Base-by-base conservation (phyloP, 2,113 vertebrate genomes). In the Callithrix jacchus region DNA sequence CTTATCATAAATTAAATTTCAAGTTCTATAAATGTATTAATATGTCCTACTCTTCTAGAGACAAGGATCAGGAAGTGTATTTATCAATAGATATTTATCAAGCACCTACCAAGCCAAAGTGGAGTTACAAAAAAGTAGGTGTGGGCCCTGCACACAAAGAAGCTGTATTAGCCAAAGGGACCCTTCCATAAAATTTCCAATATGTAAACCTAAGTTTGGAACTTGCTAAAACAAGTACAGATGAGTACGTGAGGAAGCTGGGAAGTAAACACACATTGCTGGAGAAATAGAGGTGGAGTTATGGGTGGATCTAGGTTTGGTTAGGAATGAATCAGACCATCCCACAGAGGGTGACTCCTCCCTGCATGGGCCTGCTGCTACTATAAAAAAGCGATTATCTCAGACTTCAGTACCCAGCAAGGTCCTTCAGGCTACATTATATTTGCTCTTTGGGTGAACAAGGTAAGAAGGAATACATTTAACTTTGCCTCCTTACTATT, bases 321-420 rank as follows among this genome's bases (percentile, higher is more conserved):
- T 85, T 94, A 96, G 73, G 85, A 96, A 96, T 98, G 97, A 98
- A 97, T 98, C 97, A 98, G 93, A 93, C 42, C 95, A 97, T 85
- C 96, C 97, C 93, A 97, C 97, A 97, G 89, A 97, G 8, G 6
- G 80, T 88, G 84, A 84, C 90, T 96, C 93, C 97, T 96, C 97
- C 97, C 94, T 95, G 17, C 12, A 96, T 82, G 84, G 27, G 61
- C 71, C 7, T 68, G 30, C 4, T 81, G 35, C 88, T 14, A 52
- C 13, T 97, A 98, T 98, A 97, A 97, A 96, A 98, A 54, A 87
- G 71, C 5, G 37, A 81, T 54, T 80, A 66, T n/a, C n/a, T 20
- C 49, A 90, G 87, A 42, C 89, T 73, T 77, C 89, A 71, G 94
- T 76, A 97, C 71, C 96, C 95, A 96, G 95, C 97, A 95, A 97